Percentiles rank a stretch among this genome's conserved stretches.
phyloP scores from a whole-genome alignment of 2,888 invertebrate species.

The Mactromeris polynyma region DNA sequence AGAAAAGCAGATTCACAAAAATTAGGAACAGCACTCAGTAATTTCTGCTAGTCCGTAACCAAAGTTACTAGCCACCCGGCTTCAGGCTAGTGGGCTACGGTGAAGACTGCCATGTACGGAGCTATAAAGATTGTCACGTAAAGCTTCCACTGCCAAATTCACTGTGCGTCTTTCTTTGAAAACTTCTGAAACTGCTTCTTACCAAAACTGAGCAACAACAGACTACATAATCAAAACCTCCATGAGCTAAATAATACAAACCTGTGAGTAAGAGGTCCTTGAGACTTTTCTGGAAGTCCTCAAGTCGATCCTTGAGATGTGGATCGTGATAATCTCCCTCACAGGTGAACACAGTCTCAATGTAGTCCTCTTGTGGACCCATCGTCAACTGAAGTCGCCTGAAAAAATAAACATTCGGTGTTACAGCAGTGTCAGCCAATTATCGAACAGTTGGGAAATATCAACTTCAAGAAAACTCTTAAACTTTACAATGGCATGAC shows the following conservation, averaged over 20 bases:
- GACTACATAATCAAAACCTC: background rate
- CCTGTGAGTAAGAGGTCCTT: slow-evolving; percentile 93
- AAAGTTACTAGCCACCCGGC: too few species aligned
- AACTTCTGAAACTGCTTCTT: background rate
- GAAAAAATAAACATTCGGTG: slow-evolving; percentile 29
- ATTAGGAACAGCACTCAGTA: too few species aligned
- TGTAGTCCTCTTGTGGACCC: slow-evolving; percentile 88
- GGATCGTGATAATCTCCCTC: slow-evolving; percentile 96
- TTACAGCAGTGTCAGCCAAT: background rate
- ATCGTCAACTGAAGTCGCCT: slow-evolving; percentile 80
- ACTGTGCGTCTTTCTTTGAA: too few species aligned
- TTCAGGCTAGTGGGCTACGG: too few species aligned
- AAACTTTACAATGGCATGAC: too few species aligned
- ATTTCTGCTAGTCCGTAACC: too few species aligned
- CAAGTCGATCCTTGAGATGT: slow-evolving; percentile 93
- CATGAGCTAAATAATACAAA: slow-evolving; percentile 85
- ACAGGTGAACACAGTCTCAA: slow-evolving; percentile 95
- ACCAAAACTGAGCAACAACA: background rate
- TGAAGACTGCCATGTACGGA: too few species aligned
- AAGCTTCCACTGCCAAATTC: too few species aligned
- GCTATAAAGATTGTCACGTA: too few species aligned
- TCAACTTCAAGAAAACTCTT: too few species aligned
- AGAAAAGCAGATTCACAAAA: too few species aligned
- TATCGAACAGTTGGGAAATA: background rate
- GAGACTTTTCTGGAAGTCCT: slow-evolving; percentile 92